Base-by-base conservation (phyloP, 2,113 vertebrate species). In the Blennius ocellaris region DNA sequence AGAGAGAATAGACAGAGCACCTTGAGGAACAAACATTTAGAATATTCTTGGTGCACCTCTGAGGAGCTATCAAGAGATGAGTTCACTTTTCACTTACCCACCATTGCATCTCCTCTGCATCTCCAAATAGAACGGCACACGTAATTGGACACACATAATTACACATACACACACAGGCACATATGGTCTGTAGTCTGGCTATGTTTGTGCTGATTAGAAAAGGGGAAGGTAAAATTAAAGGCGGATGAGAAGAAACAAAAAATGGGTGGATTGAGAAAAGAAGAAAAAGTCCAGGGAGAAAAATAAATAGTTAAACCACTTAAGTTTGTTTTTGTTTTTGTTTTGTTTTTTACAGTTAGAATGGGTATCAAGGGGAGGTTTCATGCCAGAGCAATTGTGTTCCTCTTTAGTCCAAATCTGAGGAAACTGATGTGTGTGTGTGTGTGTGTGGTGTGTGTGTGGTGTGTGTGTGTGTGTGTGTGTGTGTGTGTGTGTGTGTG, bases 101-200 rank as follows among this genome's bases (percentile, higher is more conserved):
- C 64, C 59, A 72, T 76, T 55, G 68, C 78, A 73, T 72, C 77
- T 69, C 52, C 30, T 62, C 62, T 41, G 58, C 52, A 45, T 62
- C 58, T 80, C 64, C 36, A 15, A 82, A 82, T 55, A 78, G 70
- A 81, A 54, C 15, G 21, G 67, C 67, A 52, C 62, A 78, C 56
- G 76, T 53, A 84, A 82, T 83, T 80, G 82, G 74, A 80, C 64
- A 82, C 87, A 74, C 73, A 59, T 65, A 83, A 82, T 82, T 77
- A 81, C 62, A 76, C 75, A 11, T 43, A 66, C 74, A 80, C 76
- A 89, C 82, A 90, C 80, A 69, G 78, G 67, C 63, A 84, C 85
- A 79, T 66, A 66, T 60, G 50, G 30, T 86, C 73, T 84, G 80
- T 63, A 74, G 77, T 72, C 82, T 67, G 71, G 44, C 66, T 72